These are phyloP conservation scores for Taurulus bubalis DNA, from an alignment of 2,113 vertebrate genomes.

Conservation along the genomic window DNA sequence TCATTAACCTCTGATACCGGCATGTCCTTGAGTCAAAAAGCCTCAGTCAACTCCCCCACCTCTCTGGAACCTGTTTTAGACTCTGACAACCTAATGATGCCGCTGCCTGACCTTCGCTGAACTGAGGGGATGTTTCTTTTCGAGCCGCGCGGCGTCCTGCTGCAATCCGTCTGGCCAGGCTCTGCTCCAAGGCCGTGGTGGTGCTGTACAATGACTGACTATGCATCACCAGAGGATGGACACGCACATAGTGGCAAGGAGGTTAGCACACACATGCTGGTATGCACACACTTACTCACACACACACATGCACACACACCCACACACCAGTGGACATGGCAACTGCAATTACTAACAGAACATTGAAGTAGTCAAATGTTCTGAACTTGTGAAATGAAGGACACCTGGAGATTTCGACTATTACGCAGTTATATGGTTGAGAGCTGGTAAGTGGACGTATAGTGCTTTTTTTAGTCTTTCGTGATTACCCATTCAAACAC, in stretches of 20 bases:
- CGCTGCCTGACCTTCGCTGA: slow-evolving; percentile 70
- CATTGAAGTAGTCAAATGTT: slow-evolving; percentile 22
- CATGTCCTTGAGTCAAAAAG: slow-evolving; percentile 78
- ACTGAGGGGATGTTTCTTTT: slow-evolving; percentile 63
- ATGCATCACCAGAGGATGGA: slow-evolving; percentile 53
- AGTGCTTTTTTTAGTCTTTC: not conserved
- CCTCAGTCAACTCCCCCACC: slow-evolving; percentile 66
- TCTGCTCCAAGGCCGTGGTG: slow-evolving; percentile 65
- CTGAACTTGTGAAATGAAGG: slow-evolving; percentile 36
- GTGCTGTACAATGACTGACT: slow-evolving; percentile 48
- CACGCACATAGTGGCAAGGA: slow-evolving; percentile 21
- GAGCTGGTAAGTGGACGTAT: not conserved
- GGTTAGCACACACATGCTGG: slow-evolving; percentile 14
- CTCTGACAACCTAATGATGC: slow-evolving; percentile 76
- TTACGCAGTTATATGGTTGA: not conserved
- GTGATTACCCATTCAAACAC: not conserved
- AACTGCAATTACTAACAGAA: slow-evolving; percentile 37
- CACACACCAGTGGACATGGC: slow-evolving; percentile 4
- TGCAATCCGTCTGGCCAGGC: slow-evolving; percentile 69
- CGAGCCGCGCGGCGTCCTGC: slow-evolving; percentile 29
- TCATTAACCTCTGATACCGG: slow-evolving; percentile 79
- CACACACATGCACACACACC: slow-evolving; percentile 6
- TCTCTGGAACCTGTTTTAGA: slow-evolving; percentile 57
- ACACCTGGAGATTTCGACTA: slow-evolving; percentile 22
- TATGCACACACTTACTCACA: not conserved